These are phyloP conservation scores for Chironomus riparius DNA, from an alignment of 2,888 invertebrate species.

Conservation along the genomic window DNA sequence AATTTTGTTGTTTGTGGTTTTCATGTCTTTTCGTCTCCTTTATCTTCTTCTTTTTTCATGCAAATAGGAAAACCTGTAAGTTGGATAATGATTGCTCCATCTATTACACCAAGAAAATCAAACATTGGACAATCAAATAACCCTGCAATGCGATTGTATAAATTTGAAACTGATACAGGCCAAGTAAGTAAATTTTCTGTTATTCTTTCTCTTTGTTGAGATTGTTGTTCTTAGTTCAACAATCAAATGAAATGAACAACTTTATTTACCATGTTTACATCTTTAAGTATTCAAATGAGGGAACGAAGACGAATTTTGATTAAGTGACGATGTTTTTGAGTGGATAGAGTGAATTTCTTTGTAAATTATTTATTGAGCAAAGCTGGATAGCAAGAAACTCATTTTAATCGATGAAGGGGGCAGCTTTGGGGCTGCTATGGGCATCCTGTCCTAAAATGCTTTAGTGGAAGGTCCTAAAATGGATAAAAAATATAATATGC, in stretches of 20 bases:
- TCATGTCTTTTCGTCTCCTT: neutral
- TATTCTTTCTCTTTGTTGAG: too few relatives aligned
- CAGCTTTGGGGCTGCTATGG: too few relatives aligned
- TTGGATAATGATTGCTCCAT: constrained; percentile 80
- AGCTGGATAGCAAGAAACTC: too few relatives aligned
- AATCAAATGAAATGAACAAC: neutral
- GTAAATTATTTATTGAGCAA: too few relatives aligned
- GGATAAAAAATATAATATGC: too few relatives aligned
- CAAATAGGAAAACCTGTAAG: constrained; percentile 67
- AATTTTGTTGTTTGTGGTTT: neutral
- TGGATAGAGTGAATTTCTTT: too few relatives aligned
- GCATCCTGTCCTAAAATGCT: too few relatives aligned
- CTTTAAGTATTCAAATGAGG: too few relatives aligned
- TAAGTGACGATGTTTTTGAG: too few relatives aligned
- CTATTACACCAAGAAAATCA: constrained; percentile 77
- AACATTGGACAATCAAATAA: constrained; percentile 66
- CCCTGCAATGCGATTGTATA: constrained; percentile 79
- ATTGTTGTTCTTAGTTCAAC: neutral
- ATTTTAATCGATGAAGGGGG: too few relatives aligned
- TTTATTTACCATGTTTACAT: neutral
- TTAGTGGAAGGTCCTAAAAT: too few relatives aligned
- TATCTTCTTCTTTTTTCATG: neutral
- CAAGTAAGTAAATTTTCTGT: constrained; percentile 49
- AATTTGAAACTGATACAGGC: constrained; percentile 79
- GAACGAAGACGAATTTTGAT: too few relatives aligned